Percentiles rank a stretch among this genome's conserved stretches.
These are phyloP conservation scores for Oxytorus armatus DNA, from an alignment of 2,888 invertebrate genomes.

Conservation along the genomic window DNA sequence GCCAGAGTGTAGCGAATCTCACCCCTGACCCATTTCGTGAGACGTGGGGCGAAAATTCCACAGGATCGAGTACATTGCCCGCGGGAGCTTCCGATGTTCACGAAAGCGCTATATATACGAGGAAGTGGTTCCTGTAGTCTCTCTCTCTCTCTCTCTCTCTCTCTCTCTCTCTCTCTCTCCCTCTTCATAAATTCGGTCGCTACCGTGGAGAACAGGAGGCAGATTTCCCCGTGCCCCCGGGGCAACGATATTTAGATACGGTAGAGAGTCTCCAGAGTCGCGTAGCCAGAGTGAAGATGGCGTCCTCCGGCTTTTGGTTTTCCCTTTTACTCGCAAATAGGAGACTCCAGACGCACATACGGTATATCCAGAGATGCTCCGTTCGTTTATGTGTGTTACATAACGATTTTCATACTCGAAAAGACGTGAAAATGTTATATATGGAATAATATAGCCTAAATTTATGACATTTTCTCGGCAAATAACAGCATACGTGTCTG, in stretches of 20 bases:
- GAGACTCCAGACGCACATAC: not conserved
- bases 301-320: conserved; percentile 46
- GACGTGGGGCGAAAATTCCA: conserved; percentile 62
- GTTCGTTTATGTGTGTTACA: no score
- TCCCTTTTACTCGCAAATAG: conserved; percentile 21
- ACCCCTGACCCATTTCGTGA: conserved; percentile 78
- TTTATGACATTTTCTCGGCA: no score
- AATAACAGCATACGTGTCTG: no score
- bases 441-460: no score
- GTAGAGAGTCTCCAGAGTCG: conserved; percentile 44
- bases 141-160: conserved; percentile 27
- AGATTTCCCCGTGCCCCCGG: conserved; percentile 69
- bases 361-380: no score
- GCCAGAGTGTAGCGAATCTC: conserved; percentile 29
- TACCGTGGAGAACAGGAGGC: conserved; percentile 57
- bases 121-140: conserved; percentile 32
- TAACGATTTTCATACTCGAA: no score
- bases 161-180: conserved; percentile 12
- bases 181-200: conserved; percentile 77
- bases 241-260: conserved; percentile 78
- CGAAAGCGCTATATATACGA: conserved; percentile 37
- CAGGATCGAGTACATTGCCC: conserved; percentile 57
- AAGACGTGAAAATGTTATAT: no score
- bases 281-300: conserved; percentile 41
- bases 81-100: conserved; percentile 52